Base-by-base conservation (phyloP, 2,113 vertebrate genomes). In the Chlorodrepanis virens region DNA sequence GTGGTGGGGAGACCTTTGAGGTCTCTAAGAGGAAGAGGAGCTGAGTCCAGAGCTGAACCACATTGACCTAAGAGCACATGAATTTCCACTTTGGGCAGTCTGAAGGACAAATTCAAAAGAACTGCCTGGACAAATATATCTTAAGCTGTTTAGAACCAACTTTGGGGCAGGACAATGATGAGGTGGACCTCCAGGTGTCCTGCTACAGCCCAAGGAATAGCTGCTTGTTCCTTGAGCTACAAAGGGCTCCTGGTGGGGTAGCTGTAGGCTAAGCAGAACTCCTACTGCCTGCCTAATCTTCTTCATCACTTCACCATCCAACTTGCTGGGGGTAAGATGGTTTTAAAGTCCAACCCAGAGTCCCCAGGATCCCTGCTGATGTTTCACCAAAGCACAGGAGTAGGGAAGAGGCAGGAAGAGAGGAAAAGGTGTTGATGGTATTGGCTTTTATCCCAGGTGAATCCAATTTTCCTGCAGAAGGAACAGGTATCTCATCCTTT, bases 1-100 rank as follows among this genome's bases (percentile, higher is more conserved):
- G 5, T 0, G 0, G 3, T 4, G 6, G 10, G 11, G 8, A 8
- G 21, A 60, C 6, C 12, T 47, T 42, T 29, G 23, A 68, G 21
- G 7, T 60, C 20, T 63, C 13, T 39, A 31, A 49, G 1, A 49
- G 24, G 12, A 50, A 84, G 7, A 9, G 14, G 17, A 72, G 22
- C 35, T 76, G 22, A 61, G 17, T 16, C 18, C 33, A 63, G 33
- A 75, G 24, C 28, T 75, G 45, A 60, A 35, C 16, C 24, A 54
- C 25, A 39, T 1, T 57, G 59, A 53, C 47, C 35, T 44, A 60
- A 40, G 3, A 72, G 67, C 27, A 65, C 10, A 1, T 1, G 2
- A 53, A 86, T 40, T 63, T 80, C 31, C 9, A 23, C 23, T 76
- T 49, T 14, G 37, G 17, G 40, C 14, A 44, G 6, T 40, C 4